phyloP scores from a whole-genome alignment of 2,888 invertebrate species.

The Stenodera caucasica region DNA sequence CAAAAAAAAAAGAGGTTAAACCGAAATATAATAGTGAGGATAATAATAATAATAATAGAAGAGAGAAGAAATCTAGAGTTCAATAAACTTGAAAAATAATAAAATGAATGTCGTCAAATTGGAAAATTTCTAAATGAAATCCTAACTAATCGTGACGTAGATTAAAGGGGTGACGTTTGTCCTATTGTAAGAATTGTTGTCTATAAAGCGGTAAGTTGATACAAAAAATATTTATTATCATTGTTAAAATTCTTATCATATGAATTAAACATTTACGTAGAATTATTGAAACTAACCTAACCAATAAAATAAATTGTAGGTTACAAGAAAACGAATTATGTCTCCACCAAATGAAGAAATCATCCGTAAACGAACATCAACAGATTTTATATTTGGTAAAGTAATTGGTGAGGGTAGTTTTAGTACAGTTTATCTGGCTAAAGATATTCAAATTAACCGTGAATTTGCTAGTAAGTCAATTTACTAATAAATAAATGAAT shows the following conservation, averaged over 20 bases:
- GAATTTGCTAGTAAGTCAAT: constrained; percentile 90
- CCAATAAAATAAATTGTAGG: background rate
- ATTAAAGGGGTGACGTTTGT: constrained; percentile 19
- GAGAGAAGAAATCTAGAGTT: background rate
- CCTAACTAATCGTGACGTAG: constrained; percentile 21
- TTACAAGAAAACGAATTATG: constrained; percentile 32
- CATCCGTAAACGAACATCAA: constrained; percentile 71
- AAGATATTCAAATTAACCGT: constrained; percentile 83
- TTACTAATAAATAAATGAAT: too few relatives aligned
- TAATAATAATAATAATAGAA: background rate
- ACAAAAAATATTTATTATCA: too few relatives aligned
- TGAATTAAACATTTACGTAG: background rate
- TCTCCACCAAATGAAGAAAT: constrained; percentile 52
- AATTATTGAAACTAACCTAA: background rate
- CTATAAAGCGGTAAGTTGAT: background rate
- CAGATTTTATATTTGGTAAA: constrained; percentile 94
- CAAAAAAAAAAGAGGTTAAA: too few relatives aligned
- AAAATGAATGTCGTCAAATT: constrained; percentile 21
- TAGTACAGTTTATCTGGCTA: constrained; percentile 92
- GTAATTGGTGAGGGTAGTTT: constrained; percentile 97
- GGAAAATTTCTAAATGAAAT: constrained; percentile 23
- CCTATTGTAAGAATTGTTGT: constrained; percentile 5
- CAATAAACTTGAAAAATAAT: constrained; percentile 14
- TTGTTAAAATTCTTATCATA: background rate
- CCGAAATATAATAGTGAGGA: too few relatives aligned